phyloP scores from a whole-genome alignment of 2,888 invertebrate genomes.

The Hirtodrosophila alboralis region DNA sequence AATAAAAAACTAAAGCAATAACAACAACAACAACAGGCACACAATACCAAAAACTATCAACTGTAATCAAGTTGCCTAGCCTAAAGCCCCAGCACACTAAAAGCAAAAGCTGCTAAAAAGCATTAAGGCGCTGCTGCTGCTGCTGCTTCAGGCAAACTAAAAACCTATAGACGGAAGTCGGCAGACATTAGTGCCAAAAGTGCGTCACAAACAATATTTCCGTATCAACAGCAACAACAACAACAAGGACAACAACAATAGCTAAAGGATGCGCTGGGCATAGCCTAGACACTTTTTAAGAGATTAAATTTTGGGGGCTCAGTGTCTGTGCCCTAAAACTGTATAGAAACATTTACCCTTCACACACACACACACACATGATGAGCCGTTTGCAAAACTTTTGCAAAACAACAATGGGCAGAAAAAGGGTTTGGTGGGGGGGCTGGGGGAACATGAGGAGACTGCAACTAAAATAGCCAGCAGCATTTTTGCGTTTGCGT shows the following conservation, averaged over 20 bases:
- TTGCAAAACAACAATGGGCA: constrained; percentile 65
- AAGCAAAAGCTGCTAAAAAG: constrained; percentile 74
- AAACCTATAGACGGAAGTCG: constrained; percentile 75
- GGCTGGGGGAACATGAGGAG: constrained; percentile 22
- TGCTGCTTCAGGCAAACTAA: constrained; percentile 21
- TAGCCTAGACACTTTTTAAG: constrained; percentile 78
- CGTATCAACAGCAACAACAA: constrained; percentile 65
- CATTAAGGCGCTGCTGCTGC: constrained; percentile 60
- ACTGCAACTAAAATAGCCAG: constrained; percentile 79
- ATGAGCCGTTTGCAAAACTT: constrained; percentile 65
- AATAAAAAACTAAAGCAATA: constrained; percentile 14
- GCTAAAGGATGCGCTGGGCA: constrained; percentile 56
- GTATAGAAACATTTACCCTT: constrained; percentile 69
- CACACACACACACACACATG: constrained; percentile 24
- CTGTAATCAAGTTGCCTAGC: constrained; percentile 77
- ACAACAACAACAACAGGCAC: constrained; percentile 31
- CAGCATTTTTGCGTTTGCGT: constrained; percentile 81
- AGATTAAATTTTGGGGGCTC: constrained; percentile 73
- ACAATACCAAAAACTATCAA: constrained; percentile 74
- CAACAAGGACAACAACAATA: constrained; percentile 36
- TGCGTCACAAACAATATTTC: constrained; percentile 81
- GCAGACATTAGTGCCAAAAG: constrained; percentile 79
- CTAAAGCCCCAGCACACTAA: constrained; percentile 58
- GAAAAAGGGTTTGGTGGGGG: not conserved
- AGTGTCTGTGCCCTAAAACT: constrained; percentile 52